Conservation (phyloP, 2,797 vertebrate genomes). For the Melanotaenia pygmaea region DNA sequence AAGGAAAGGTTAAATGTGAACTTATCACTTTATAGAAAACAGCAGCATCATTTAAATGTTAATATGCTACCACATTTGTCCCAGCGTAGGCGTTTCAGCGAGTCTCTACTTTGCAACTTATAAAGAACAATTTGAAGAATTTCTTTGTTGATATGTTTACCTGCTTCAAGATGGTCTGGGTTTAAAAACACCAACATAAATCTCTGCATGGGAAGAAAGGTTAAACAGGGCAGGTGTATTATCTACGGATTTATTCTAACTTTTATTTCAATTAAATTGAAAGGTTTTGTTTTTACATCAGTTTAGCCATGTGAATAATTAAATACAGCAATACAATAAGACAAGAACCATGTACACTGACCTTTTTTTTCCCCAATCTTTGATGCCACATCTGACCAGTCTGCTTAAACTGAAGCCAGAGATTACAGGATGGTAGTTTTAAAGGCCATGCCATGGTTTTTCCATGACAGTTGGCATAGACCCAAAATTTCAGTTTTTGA, state of each 20-base stretch:
- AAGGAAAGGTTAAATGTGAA: conserved; percentile 31
- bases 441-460: background rate
- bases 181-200: background rate
- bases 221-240: background rate
- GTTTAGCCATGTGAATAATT: too few relatives aligned
- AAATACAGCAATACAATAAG: too few relatives aligned
- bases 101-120: conserved; percentile 11
- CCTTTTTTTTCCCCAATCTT: background rate
- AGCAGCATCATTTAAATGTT: conserved; percentile 58
- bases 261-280: too few relatives aligned
- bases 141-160: background rate
- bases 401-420: background rate
- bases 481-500: background rate
- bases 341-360: background rate
- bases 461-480: background rate
- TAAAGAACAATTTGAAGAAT: conserved; percentile 2
- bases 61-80: conserved; percentile 48
- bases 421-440: background rate
- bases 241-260: background rate
- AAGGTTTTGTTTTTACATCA: too few relatives aligned
- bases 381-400: too few relatives aligned
- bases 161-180: background rate
- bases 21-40: conserved; percentile 37
- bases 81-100: background rate
- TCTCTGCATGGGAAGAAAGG: background rate